Evolutionary conservation across 2,888 invertebrate genomes (phyloP), one percentile per base, ranked within the genome.

Genomic region (Adelognathus sp.): DNA sequence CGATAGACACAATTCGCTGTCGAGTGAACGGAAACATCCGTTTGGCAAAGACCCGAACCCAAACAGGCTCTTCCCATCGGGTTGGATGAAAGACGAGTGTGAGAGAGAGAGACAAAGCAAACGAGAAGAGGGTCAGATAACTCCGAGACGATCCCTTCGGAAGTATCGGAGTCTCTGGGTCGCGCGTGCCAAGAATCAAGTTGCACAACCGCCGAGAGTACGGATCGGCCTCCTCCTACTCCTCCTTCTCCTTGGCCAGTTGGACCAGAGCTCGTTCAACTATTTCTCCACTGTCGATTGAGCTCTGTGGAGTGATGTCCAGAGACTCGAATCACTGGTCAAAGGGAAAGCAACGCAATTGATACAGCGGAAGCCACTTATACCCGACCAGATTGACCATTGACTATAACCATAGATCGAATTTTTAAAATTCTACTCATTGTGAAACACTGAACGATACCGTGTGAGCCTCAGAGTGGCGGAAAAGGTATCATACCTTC

Each of bases 281-380:
- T 21, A 50, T 29, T 50, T 44, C 29, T 31, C 33, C 29, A 9
- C 67, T 46, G 24, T 73, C 77, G 61, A 56, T 54, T 58, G 54
- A 77, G 46, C 73, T 39, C 52, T 44, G 58, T 70, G 64, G 64
- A 74, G 78, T 21, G 39, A 41, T 41, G 63, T 52, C 21, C 5
- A 16, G 70, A 44, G 76, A 66, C 66, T n/a, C 29, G 63, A 79
- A 76, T 71, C 81, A 72, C 58, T 56, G 81, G 81, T 81, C 81
- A 81, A 77, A 79, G 81, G 81, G 72, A 81, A 77, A 76, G 74
- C 21, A 67, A 77, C 74, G 56, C 18, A 61, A 66, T 44, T n/a
- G 81, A 77, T 70, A 81, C 79, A 70, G 66, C 72, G 78, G 74
- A 79, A 81, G 79, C 76, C 76, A 81, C 79, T 79, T 76, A 50